Conservation (phyloP, 2,888 invertebrate species). For the Xylota segnis region DNA sequence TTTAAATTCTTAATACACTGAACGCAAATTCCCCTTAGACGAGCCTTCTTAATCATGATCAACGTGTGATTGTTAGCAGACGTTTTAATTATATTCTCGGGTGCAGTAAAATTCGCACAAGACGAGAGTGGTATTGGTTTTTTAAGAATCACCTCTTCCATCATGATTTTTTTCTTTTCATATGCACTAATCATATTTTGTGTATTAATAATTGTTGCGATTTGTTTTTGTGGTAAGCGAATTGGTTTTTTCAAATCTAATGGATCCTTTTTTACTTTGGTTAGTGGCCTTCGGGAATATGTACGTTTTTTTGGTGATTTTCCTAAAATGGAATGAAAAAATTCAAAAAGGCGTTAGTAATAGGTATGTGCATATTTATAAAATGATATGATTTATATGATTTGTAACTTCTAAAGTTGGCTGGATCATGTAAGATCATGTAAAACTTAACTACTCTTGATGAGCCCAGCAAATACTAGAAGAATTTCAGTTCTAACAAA, state of each 20-base stretch:
- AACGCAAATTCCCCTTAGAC: conserved; percentile 83
- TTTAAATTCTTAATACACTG: conserved; percentile 80
- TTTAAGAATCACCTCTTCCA: neutral
- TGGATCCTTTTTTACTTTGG: neutral
- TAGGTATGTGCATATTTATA: too few relatives aligned
- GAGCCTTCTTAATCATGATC: conserved; percentile 81
- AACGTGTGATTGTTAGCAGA: conserved; percentile 81
- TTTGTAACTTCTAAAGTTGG: too few relatives aligned
- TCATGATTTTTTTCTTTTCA: neutral
- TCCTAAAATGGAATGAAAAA: conserved; percentile 6
- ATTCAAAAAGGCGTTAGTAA: neutral
- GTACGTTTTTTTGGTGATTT: neutral
- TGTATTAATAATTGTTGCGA: neutral
- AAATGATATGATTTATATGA: too few relatives aligned
- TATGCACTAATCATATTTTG: neutral
- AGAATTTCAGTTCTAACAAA: too few relatives aligned
- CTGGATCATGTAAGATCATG: too few relatives aligned
- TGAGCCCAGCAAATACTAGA: too few relatives aligned
- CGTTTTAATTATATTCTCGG: conserved; percentile 80
- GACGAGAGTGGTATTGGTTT: conserved; percentile 56
- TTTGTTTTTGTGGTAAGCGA: conserved; percentile 5
- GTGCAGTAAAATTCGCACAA: conserved; percentile 70
- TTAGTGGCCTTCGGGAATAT: neutral
- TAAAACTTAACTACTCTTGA: too few relatives aligned
- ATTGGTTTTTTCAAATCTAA: conserved; percentile 1